Base-by-base conservation (phyloP, 1,140 invertebrate genomes). In the Drepana arcuata region DNA sequence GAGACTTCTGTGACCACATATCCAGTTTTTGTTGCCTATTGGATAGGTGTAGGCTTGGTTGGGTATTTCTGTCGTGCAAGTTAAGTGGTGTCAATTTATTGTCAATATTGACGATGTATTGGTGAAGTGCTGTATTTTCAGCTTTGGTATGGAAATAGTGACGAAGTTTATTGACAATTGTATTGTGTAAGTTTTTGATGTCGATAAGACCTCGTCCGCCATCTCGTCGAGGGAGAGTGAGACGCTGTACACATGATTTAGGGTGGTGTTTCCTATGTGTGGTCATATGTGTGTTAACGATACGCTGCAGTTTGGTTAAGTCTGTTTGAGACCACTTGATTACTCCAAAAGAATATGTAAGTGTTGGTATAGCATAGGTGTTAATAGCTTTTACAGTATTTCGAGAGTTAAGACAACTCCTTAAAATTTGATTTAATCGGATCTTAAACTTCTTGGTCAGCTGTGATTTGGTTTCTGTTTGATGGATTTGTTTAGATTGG, bases 161-260 rank as follows among this genome's bases (percentile, higher is more conserved):
- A n/a, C n/a, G n/a, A n/a, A n/a, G n/a, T n/a, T n/a, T n/a, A n/a
- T n/a, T n/a, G n/a, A n/a, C n/a, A n/a, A n/a, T n/a, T n/a, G n/a
- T n/a, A n/a, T n/a, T n/a, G n/a, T n/a, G n/a, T 1, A 48, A 23
- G 10, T 36, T 1, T 3, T 13, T 24, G 1, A 49, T 26, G 13
- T 54, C 41, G 15, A 48, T 54, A 7, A 54, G 9, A 2, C 49
- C 49, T 34, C 49, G 36, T 6, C 52, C 52, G 18, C 47, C 47
- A 6, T 44, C 21, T 18, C 35, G 2, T 36, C 52, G 47, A 29
- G 29, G 34, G 9, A 50, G 30, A 1, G 41, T 34, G 9, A 49
- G 9, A 21, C 47, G 37, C 37, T 56, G 40, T 32, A 51, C 43
- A 28, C 40, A 36, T 2, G 44, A 48, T 42, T 56, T 49, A 14